Conservation (phyloP, 2,113 vertebrate species). For the Gallinago undulata region DNA sequence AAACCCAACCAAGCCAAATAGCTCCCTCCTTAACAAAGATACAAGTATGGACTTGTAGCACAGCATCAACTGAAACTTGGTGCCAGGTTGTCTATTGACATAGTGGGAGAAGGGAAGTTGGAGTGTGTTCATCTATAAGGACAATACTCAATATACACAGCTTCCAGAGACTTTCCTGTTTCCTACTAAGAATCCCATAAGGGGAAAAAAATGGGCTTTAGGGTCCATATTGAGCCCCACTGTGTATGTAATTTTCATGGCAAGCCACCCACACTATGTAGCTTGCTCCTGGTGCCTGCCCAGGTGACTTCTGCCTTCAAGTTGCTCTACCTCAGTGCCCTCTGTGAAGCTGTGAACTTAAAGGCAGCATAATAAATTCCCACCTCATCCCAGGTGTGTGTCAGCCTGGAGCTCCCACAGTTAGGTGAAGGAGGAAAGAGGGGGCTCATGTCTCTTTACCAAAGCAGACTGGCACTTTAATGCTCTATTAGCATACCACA, state of each 20-base stretch:
- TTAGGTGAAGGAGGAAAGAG: conserved; percentile 66
- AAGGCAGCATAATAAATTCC: conserved; percentile 72
- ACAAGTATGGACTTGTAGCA: not conserved
- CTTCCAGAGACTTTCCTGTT: not conserved
- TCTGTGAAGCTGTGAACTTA: conserved; percentile 58
- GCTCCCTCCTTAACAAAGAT: not conserved
- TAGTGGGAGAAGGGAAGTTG: not conserved
- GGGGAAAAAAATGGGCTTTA: not conserved
- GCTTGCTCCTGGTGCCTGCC: not conserved
- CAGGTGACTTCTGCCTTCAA: conserved; percentile 50
- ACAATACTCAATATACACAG: not conserved
- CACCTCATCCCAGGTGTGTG: conserved; percentile 68
- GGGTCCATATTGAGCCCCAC: not conserved
- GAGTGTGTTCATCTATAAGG: not conserved
- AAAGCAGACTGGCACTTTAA: conserved; percentile 68
- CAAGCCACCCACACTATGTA: not conserved
- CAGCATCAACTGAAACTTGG: not conserved
- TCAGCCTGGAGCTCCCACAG: conserved; percentile 58
- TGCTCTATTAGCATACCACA: conserved; percentile 76
- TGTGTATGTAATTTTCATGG: not conserved
- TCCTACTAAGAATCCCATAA: not conserved
- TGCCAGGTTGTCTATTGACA: not conserved
- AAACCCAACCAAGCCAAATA: not conserved
- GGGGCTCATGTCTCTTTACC: conserved; percentile 56
- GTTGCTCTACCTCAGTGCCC: conserved; percentile 64